phyloP scores from a whole-genome alignment of 1,140 invertebrate genomes.

The Camponotus floridanus region DNA sequence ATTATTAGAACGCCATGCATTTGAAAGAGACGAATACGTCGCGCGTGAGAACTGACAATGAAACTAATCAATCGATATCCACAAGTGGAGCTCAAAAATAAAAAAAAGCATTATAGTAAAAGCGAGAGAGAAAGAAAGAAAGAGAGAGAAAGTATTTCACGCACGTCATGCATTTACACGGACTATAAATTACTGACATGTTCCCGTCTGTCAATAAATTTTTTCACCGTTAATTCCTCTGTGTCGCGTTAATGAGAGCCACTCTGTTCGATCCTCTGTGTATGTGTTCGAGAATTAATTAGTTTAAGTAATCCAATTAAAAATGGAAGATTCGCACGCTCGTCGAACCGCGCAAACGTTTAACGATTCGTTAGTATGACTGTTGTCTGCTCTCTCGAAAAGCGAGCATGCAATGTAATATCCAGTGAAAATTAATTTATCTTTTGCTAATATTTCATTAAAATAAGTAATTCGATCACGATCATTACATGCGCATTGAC shows the following conservation, averaged over 20 bases:
- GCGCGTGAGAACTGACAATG: conserved; percentile 66
- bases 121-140: neutral
- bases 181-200: conserved; percentile 63
- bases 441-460: conserved; percentile 4
- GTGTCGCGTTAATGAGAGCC: conserved; percentile 65
- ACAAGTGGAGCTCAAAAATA: conserved; percentile 43
- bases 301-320: conserved; percentile 73
- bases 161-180: conserved; percentile 48
- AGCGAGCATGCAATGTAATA: conserved; percentile 11
- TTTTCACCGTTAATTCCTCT: conserved; percentile 60
- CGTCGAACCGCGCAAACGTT: conserved; percentile 40
- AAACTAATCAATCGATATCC: conserved; percentile 69
- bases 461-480: neutral
- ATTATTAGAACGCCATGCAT: conserved; percentile 16
- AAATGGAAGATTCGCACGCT: conserved; percentile 67
- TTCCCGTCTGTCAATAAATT: conserved; percentile 42
- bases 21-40: neutral
- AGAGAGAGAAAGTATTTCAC: conserved; percentile 47
- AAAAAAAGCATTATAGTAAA: conserved; percentile 11
- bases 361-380: conserved; percentile 52
- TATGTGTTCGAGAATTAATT: conserved; percentile 68
- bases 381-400: conserved; percentile 27
- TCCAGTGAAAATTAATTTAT: conserved; percentile 33
- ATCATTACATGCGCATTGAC: neutral
- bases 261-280: neutral